Evolutionary conservation across 2,797 vertebrate species (phyloP).

Genomic region (Tarsius wallacei): DNA sequence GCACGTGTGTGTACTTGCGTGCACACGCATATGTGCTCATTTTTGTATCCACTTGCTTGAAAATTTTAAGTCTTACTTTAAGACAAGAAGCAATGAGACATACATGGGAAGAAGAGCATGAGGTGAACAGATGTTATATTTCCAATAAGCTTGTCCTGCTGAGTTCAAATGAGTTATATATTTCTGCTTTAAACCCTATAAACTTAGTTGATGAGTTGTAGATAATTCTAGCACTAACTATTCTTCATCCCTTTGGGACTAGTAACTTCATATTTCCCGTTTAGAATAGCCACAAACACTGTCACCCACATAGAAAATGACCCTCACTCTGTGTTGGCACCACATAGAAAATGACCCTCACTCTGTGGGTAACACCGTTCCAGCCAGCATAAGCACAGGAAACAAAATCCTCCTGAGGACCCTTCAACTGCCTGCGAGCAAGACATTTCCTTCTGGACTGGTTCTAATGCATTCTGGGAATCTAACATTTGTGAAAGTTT

Average conservation of each 20-base stretch:
- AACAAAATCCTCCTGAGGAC: not conserved
- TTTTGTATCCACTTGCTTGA: not conserved
- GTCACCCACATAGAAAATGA: not conserved
- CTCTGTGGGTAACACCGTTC: not conserved
- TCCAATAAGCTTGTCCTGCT: constrained; percentile 61
- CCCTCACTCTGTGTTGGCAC: not conserved
- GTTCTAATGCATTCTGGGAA: constrained; percentile 52
- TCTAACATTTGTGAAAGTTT: constrained; percentile 13
- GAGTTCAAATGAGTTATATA: constrained; percentile 65
- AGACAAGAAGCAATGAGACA: constrained; percentile 55
- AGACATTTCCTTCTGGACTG: constrained; percentile 24
- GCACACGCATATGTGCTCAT: not conserved
- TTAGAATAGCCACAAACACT: not conserved
- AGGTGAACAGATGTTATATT: constrained; percentile 76
- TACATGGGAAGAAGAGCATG: constrained; percentile 41
- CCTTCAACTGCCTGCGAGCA: not conserved
- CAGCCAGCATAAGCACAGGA: not conserved
- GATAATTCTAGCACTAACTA: constrained; percentile 45
- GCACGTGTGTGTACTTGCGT: fast-evolving
- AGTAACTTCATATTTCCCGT: not conserved
- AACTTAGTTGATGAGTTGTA: constrained; percentile 11
- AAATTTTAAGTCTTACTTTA: constrained; percentile 60
- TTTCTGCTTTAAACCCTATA: constrained; percentile 5
- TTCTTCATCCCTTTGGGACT: not conserved
- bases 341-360: too few species aligned